Conservation (phyloP, 2,888 invertebrate genomes). For the Xiphydria camelus region DNA sequence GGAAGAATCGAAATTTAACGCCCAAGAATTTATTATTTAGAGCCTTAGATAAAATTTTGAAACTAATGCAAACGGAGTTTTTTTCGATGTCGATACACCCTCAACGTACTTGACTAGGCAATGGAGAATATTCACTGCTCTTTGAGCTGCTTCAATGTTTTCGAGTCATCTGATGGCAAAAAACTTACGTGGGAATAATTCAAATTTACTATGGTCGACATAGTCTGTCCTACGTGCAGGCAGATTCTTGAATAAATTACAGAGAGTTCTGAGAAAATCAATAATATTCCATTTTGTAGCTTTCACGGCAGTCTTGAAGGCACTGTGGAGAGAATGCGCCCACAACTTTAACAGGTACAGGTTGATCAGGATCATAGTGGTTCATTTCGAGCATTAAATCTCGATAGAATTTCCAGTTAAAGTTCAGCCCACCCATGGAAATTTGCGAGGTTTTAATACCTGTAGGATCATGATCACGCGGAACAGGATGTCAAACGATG, state of each 20-base stretch:
- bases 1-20: slow-evolving; percentile 25
- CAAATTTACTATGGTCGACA: slow-evolving; percentile 17
- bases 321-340: slow-evolving; percentile 38
- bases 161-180: slow-evolving; percentile 33
- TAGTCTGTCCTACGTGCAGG: slow-evolving; percentile 36
- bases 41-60: slow-evolving; percentile 9
- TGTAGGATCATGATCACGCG: too few relatives aligned
- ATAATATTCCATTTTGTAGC: slow-evolving; percentile 28
- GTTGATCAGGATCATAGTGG: slow-evolving; percentile 7
- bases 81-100: slow-evolving; percentile 14
- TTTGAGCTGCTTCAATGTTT: slow-evolving; percentile 24
- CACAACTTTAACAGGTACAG: slow-evolving; percentile 28
- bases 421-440: slow-evolving; percentile 31
- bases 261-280: slow-evolving; percentile 29
- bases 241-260: slow-evolving; percentile 37
- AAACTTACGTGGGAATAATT: slow-evolving; percentile 37
- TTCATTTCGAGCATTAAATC: slow-evolving; percentile 10
- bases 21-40: slow-evolving; percentile 16
- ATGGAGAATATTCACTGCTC: slow-evolving; percentile 22
- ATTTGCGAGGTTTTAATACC: slow-evolving; percentile 26
- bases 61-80: slow-evolving; percentile 17
- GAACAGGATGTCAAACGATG: too few relatives aligned
- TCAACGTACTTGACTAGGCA: slow-evolving; percentile 24
- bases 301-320: slow-evolving; percentile 35
- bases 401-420: slow-evolving; percentile 24